Percentiles rank a stretch among this genome's conserved stretches.
Conservation (phyloP, 1,140 invertebrate genomes). For the Agrypnia vestita region DNA sequence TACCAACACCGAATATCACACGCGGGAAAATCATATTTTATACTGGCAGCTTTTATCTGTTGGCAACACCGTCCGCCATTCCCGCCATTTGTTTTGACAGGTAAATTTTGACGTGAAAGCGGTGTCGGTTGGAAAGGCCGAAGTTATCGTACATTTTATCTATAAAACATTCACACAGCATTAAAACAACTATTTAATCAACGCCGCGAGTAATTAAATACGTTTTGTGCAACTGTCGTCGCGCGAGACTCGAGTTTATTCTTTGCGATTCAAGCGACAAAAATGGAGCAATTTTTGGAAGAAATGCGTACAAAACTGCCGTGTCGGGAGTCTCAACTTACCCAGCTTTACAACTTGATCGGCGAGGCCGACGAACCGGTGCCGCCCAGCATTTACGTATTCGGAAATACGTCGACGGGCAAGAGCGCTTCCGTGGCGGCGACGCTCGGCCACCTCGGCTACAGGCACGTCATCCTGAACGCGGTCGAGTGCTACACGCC, state of each 20-base stretch:
- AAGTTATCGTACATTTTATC: neutral
- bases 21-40: neutral
- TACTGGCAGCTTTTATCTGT: slow-evolving; percentile 3
- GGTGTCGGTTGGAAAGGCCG: neutral
- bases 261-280: neutral
- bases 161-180: neutral
- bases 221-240: neutral
- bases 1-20: neutral
- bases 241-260: neutral
- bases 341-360: slow-evolving; percentile 75
- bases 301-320: slow-evolving; percentile 67
- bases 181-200: neutral
- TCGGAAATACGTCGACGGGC: slow-evolving; percentile 86
- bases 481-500: slow-evolving; percentile 86
- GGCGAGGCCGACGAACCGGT: slow-evolving; percentile 75
- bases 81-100: slow-evolving; percentile 34
- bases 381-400: slow-evolving; percentile 80
- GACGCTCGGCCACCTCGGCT: slow-evolving; percentile 75
- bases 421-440: slow-evolving; percentile 81
- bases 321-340: slow-evolving; percentile 76
- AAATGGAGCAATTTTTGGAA: slow-evolving; percentile 69
- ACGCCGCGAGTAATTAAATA: neutral
- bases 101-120: neutral
- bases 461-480: slow-evolving; percentile 82
- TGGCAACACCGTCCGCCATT: slow-evolving; percentile 18